These are phyloP conservation scores for Ptychobarbus kaznakovi DNA, from an alignment of 2,797 vertebrate genomes.

Conservation along the genomic window DNA sequence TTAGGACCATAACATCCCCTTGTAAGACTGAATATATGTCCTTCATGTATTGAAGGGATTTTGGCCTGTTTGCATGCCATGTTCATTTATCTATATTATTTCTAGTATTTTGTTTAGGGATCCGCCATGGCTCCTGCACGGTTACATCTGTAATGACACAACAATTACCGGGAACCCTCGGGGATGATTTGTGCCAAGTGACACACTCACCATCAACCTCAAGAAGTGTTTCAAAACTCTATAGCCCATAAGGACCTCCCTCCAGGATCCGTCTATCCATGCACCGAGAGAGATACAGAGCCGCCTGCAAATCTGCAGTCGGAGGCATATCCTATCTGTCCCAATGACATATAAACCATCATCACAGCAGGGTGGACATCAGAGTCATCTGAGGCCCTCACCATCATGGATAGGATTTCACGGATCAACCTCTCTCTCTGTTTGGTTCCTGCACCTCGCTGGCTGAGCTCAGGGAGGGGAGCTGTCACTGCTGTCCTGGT, in stretches of 20 bases:
- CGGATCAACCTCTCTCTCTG: conserved; percentile 50
- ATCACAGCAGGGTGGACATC: conserved; percentile 60
- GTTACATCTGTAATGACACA: conserved; percentile 64
- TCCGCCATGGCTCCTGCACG: conserved; percentile 45
- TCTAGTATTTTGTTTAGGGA: conserved; percentile 31
- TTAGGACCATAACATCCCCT: conserved; percentile 50
- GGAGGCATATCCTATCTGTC: conserved; percentile 63
- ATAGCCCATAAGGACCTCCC: conserved; percentile 44
- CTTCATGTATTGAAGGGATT: conserved; percentile 52
- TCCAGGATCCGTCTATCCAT: conserved; percentile 24
- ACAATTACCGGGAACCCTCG: conserved; percentile 56
- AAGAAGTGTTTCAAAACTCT: conserved; percentile 46
- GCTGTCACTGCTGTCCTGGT: conserved; percentile 55
- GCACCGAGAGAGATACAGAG: conserved; percentile 31
- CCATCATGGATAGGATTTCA: conserved; percentile 63
- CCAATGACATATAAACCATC: conserved; percentile 62
- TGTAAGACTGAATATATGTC: conserved; percentile 58
- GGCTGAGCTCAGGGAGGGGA: conserved; percentile 39
- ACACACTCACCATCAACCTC: conserved; percentile 54
- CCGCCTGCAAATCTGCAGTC: conserved; percentile 46
- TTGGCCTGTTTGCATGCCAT: conserved; percentile 48
- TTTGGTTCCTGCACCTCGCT: conserved; percentile 39
- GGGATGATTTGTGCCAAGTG: conserved; percentile 50
- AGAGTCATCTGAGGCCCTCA: conserved; percentile 57
- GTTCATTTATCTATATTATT: conserved; percentile 31